Evolutionary conservation across 2,888 invertebrate genomes (phyloP).

Genomic region (Platycheirus rosarum): DNA sequence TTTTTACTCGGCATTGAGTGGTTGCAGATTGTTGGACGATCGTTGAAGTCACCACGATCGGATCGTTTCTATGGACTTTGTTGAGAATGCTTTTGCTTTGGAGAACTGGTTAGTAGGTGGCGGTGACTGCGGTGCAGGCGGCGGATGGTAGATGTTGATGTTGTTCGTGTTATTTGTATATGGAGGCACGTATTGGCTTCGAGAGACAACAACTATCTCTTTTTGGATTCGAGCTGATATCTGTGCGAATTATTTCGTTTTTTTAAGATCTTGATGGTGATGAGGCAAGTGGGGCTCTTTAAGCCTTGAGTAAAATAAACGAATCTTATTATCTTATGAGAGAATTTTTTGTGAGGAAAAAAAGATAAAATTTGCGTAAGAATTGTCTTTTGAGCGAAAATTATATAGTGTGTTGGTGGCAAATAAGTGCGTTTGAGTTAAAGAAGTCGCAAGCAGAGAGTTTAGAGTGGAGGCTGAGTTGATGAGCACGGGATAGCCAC

Average conservation of each 20-base stretch:
- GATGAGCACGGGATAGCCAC: slow-evolving; percentile 12
- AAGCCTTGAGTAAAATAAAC: neutral
- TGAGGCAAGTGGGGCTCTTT: neutral
- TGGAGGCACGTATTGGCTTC: slow-evolving; percentile 48
- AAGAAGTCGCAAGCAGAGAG: slow-evolving; percentile 26
- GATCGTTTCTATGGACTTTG: slow-evolving; percentile 16
- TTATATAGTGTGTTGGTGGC: slow-evolving; percentile 21
- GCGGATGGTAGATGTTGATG: slow-evolving; percentile 4
- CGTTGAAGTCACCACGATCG: slow-evolving; percentile 50
- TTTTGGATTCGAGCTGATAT: slow-evolving; percentile 53
- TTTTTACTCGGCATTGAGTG: slow-evolving; percentile 74
- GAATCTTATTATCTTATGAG: slow-evolving; percentile 21
- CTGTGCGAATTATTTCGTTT: slow-evolving; percentile 50
- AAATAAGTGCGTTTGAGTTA: slow-evolving; percentile 22
- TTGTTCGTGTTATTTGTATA: slow-evolving; percentile 34
- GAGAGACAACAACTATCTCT: slow-evolving; percentile 72
- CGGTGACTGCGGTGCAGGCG: too few species aligned
- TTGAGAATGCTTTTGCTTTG: slow-evolving; percentile 57
- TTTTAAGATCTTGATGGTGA: neutral
- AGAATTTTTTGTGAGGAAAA: slow-evolving; percentile 4
- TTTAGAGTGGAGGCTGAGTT: neutral
- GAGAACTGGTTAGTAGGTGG: slow-evolving; percentile 61
- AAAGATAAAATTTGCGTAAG: slow-evolving; percentile 24
- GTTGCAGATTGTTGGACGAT: slow-evolving; percentile 64
- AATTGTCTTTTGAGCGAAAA: slow-evolving; percentile 16